These are phyloP conservation scores for Lasioglossum vierecki DNA, from an alignment of 2,888 invertebrate genomes.

Conservation along the genomic window DNA sequence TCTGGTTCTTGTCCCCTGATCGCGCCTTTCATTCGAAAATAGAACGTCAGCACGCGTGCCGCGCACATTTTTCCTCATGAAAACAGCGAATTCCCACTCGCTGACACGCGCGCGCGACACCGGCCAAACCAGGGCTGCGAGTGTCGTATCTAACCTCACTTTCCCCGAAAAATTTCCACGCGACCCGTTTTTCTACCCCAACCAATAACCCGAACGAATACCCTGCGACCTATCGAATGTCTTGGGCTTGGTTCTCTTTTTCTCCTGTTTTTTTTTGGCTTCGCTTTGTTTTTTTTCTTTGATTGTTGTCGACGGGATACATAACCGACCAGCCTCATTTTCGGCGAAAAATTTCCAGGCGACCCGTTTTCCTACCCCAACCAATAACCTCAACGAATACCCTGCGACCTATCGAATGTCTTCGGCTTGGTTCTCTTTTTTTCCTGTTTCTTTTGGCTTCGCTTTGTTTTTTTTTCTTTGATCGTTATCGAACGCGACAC, in stretches of 20 bases:
- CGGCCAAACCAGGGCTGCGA: slow-evolving; percentile 29
- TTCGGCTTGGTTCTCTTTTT: background rate
- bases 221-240: background rate
- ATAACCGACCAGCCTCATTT: too few relatives aligned
- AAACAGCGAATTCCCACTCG: slow-evolving; percentile 76
- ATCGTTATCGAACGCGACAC: too few relatives aligned
- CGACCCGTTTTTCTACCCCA: slow-evolving; percentile 4
- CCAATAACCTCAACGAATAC: too few relatives aligned
- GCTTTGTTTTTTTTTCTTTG: too few relatives aligned
- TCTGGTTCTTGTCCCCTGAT: slow-evolving; percentile 67
- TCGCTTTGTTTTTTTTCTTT: too few relatives aligned
- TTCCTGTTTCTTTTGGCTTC: too few relatives aligned
- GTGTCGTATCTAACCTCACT: slow-evolving; percentile 56
- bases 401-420: too few relatives aligned
- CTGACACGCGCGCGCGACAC: slow-evolving; percentile 63
- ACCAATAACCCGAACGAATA: background rate
- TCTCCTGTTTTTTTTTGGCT: too few relatives aligned
- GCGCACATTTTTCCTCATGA: slow-evolving; percentile 78
- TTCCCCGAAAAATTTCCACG: slow-evolving; percentile 43
- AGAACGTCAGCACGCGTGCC: slow-evolving; percentile 79
- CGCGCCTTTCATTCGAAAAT: slow-evolving; percentile 80
- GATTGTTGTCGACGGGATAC: too few relatives aligned
- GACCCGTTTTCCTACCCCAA: too few relatives aligned
- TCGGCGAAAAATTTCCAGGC: too few relatives aligned
- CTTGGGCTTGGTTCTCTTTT: background rate